phyloP scores from a whole-genome alignment of 2,888 invertebrate species.

The Leuctra nigra region DNA sequence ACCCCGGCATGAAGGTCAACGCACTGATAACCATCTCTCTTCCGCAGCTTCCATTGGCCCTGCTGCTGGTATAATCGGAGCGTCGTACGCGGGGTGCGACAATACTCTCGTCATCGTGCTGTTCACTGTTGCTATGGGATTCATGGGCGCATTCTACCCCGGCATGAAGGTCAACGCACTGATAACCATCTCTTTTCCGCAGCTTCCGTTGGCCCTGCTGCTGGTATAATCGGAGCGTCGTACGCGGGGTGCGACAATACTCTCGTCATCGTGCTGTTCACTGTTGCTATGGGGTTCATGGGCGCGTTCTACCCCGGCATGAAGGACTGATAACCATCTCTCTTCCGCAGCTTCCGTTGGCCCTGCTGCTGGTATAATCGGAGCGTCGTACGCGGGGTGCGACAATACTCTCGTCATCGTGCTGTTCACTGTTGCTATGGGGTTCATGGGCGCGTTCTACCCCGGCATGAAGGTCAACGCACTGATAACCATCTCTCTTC shows the following conservation, averaged over 20 bases:
- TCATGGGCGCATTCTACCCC: not conserved
- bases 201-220: slow-evolving; percentile 55
- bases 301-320: slow-evolving; percentile 63
- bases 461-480: slow-evolving; percentile 65
- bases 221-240: slow-evolving; percentile 59
- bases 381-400: too few relatives aligned
- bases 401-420: too few relatives aligned
- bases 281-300: slow-evolving; percentile 62
- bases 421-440: slow-evolving; percentile 63
- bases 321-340: slow-evolving; percentile 58
- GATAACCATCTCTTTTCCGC: too few relatives aligned
- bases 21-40: too few relatives aligned
- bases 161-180: not conserved
- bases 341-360: too few relatives aligned
- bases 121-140: not conserved
- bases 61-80: slow-evolving; percentile 58
- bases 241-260: slow-evolving; percentile 59
- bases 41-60: too few relatives aligned
- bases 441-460: slow-evolving; percentile 62
- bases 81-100: slow-evolving; percentile 62
- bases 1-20: slow-evolving; percentile 64
- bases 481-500: too few relatives aligned
- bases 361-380: too few relatives aligned
- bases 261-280: slow-evolving; percentile 54
- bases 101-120: slow-evolving; percentile 46